phyloP scores from a whole-genome alignment of 2,113 vertebrate species.

The Pluvianellus socialis region DNA sequence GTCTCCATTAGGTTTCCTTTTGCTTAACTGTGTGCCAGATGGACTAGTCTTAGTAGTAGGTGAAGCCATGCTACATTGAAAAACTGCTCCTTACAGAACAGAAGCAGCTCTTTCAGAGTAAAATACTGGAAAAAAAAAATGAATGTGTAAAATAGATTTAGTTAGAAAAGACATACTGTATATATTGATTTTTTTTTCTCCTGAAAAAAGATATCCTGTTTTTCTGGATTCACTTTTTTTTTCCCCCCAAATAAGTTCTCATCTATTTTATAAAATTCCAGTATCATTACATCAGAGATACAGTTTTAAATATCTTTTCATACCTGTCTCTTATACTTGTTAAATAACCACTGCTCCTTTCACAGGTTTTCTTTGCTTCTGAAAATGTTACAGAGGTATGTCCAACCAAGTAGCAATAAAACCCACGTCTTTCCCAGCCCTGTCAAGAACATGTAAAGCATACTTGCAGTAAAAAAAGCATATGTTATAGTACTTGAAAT shows the following conservation, averaged over 20 bases:
- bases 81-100: neutral
- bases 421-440: constrained; percentile 83
- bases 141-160: neutral
- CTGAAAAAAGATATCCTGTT: neutral
- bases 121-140: neutral
- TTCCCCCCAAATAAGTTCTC: rapidly evolving
- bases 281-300: neutral
- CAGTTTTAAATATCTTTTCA: neutral
- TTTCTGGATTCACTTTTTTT: neutral
- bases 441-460: constrained; percentile 40
- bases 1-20: neutral
- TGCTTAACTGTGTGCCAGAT: neutral
- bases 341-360: constrained; percentile 68
- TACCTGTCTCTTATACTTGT: constrained; percentile 85
- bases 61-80: neutral
- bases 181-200: neutral
- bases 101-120: neutral
- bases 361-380: constrained; percentile 83
- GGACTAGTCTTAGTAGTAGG: neutral
- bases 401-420: constrained; percentile 86
- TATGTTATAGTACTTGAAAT: neutral
- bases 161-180: neutral
- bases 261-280: neutral
- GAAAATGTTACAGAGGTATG: constrained; percentile 76
- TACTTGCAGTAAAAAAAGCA: neutral